phyloP scores from a whole-genome alignment of 1,140 invertebrate species.

The Euglossa dilemma region DNA sequence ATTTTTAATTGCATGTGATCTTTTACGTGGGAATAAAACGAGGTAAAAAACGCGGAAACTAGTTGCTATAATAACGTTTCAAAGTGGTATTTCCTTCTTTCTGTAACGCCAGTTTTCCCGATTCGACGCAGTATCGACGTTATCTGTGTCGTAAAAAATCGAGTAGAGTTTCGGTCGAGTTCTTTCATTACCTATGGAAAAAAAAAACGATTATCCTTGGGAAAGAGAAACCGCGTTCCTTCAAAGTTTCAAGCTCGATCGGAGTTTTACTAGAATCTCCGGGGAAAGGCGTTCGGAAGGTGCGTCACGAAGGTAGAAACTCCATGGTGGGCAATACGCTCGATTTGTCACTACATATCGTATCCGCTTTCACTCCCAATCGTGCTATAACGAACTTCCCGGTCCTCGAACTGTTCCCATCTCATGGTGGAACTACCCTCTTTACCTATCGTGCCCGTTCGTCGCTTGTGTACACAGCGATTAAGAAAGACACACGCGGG shows the following conservation, averaged over 20 bases:
- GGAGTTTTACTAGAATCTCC: neutral
- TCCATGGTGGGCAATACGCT: neutral
- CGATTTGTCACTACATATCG: constrained; percentile 13
- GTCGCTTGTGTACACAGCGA: too few relatives aligned
- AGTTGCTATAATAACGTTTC: too few relatives aligned
- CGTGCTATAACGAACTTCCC: neutral
- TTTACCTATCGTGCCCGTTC: neutral
- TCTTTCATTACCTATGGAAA: neutral
- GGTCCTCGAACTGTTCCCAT: neutral
- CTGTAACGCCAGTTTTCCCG: too few relatives aligned
- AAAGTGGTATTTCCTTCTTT: too few relatives aligned
- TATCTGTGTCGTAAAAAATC: too few relatives aligned
- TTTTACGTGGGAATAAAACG: too few relatives aligned
- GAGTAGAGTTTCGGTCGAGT: neutral
- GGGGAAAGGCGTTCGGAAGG: neutral
- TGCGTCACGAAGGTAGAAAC: neutral
- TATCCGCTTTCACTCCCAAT: constrained; percentile 26
- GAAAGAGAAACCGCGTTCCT: neutral
- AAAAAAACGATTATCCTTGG: neutral
- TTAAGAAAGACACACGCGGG: too few relatives aligned
- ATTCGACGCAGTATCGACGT: too few relatives aligned
- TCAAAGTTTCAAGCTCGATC: too few relatives aligned
- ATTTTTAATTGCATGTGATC: too few relatives aligned
- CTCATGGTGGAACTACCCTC: neutral
- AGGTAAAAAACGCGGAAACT: too few relatives aligned